Percentiles rank a stretch among this genome's conserved stretches.
Conservation (phyloP, 2,113 vertebrate species). For the Coryphaenoides rupestris region DNA sequence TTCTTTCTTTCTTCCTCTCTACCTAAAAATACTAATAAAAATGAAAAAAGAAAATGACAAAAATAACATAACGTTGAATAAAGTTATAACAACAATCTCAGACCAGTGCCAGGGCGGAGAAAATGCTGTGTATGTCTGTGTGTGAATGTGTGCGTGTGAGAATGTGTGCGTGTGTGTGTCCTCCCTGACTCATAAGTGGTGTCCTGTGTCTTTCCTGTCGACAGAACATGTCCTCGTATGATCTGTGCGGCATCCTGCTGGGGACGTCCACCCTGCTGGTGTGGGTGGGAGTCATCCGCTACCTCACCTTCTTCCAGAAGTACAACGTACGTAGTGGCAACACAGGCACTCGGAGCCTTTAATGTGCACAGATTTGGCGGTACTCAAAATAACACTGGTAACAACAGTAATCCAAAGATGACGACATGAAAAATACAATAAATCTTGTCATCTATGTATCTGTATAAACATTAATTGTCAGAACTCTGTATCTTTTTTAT, state of each 20-base stretch:
- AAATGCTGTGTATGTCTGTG: background rate
- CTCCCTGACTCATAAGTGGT: constrained; percentile 58
- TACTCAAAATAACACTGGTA: too few species aligned
- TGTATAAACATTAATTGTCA: too few species aligned
- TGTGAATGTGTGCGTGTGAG: constrained; percentile 51
- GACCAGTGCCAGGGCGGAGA: too few species aligned
- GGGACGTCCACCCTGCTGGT: constrained; percentile 91
- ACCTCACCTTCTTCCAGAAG: constrained; percentile 95
- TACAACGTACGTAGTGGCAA: constrained; percentile 82
- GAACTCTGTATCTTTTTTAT: too few species aligned
- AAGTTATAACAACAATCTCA: too few species aligned
- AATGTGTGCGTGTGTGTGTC: background rate
- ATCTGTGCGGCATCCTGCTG: constrained; percentile 88
- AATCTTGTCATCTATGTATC: too few species aligned
- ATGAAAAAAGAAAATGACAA: too few species aligned
- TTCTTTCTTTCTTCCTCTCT: too few species aligned
- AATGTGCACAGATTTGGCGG: background rate
- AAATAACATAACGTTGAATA: too few species aligned
- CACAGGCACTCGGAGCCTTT: background rate
- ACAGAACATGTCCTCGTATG: constrained; percentile 86
- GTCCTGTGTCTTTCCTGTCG: constrained; percentile 3
- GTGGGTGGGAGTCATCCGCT: constrained; percentile 95
- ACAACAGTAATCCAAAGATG: too few species aligned
- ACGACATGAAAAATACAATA: too few species aligned
- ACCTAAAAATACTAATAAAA: too few species aligned